These are phyloP conservation scores for Caenorhabditis zanzibari DNA, from an alignment of 2,888 invertebrate genomes.

Conservation along the genomic window DNA sequence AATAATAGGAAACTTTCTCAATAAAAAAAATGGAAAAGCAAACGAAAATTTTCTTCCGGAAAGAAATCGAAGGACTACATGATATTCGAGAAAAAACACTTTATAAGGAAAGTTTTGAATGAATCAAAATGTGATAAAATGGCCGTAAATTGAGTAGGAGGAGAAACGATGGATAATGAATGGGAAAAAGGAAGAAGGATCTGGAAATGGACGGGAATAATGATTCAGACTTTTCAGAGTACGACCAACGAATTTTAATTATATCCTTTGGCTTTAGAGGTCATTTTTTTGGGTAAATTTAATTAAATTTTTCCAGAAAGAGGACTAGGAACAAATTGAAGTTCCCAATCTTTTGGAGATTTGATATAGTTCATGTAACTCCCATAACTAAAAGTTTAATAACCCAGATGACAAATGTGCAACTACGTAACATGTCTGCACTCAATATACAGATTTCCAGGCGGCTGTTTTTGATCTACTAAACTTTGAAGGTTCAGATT, in stretches of 20 bases:
- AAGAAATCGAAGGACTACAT: conserved; percentile 13
- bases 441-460: neutral
- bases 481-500: neutral
- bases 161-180: conserved; percentile 11
- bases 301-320: neutral
- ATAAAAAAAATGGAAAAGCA: neutral
- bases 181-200: conserved; percentile 9
- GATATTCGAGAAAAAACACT: conserved; percentile 11
- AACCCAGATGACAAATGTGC: neutral
- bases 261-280: neutral
- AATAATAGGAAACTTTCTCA: neutral
- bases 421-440: neutral
- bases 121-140: conserved; percentile 11
- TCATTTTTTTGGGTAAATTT: neutral
- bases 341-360: neutral
- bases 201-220: conserved; percentile 15
- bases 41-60: neutral
- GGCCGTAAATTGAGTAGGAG: conserved; percentile 34
- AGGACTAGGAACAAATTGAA: neutral
- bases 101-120: conserved; percentile 10
- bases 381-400: neutral
- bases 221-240: conserved; percentile 10
- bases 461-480: neutral
- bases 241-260: conserved; percentile 14
- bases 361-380: neutral